These are phyloP conservation scores for Oryctolagus cuniculus DNA, from an alignment of 2,113 vertebrate genomes.

Conservation along the genomic window DNA sequence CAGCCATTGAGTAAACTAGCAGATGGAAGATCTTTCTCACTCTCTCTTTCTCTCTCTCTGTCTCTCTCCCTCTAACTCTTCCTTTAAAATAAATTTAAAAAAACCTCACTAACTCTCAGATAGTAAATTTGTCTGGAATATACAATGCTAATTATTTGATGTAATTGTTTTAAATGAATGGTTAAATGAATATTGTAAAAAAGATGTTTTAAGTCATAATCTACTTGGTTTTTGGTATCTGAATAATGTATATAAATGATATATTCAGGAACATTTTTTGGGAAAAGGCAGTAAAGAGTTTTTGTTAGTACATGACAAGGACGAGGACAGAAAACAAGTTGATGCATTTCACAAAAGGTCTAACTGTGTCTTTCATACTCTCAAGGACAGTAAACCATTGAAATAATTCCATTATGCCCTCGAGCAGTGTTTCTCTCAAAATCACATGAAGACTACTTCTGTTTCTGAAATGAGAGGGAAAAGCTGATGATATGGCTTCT, in stretches of 20 bases:
- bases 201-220: neutral
- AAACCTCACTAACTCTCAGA: neutral
- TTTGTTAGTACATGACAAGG: neutral
- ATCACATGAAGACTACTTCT: slow-evolving; percentile 4
- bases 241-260: neutral
- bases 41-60: too few relatives aligned
- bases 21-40: too few relatives aligned
- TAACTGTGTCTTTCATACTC: neutral
- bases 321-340: neutral
- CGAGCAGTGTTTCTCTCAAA: slow-evolving; percentile 7
- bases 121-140: neutral
- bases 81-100: too few relatives aligned
- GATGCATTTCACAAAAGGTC: slow-evolving; percentile 28
- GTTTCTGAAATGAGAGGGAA: slow-evolving; percentile 52
- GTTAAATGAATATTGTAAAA: slow-evolving; percentile 50
- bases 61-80: too few relatives aligned
- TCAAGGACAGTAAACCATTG: neutral
- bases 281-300: neutral
- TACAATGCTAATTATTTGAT: neutral
- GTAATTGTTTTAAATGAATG: neutral
- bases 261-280: neutral
- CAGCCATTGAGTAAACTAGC: too few relatives aligned
- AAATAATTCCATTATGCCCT: neutral
- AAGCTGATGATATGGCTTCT: neutral
- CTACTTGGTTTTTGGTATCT: neutral